Evolutionary conservation across 2,797 vertebrate genomes (phyloP).

Genomic region (Muscicapa comitata): DNA sequence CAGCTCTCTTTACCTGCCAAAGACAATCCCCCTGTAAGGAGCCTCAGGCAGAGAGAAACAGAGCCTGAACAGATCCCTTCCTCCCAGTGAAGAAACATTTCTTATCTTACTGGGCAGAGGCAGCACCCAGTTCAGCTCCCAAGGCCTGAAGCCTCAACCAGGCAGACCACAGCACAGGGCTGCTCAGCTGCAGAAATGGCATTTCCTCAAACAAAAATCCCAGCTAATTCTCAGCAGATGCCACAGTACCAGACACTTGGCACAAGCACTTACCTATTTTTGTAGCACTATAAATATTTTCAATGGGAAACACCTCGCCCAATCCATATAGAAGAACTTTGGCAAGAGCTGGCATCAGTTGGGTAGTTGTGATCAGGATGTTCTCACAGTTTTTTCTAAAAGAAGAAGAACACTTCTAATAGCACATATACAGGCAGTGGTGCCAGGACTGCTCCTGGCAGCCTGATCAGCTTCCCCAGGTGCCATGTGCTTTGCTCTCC

Average conservation of each 20-base stretch:
- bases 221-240: not conserved
- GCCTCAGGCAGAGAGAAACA: not conserved
- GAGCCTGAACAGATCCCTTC: not conserved
- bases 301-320: slow-evolving; percentile 93
- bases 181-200: not conserved
- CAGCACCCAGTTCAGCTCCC: not conserved
- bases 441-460: not conserved
- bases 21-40: not conserved
- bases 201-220: not conserved
- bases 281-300: slow-evolving; percentile 98
- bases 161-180: rapidly evolving
- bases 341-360: slow-evolving; percentile 94
- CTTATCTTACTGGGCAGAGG: not conserved
- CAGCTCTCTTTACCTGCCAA: slow-evolving; percentile 93
- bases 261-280: slow-evolving; percentile 86
- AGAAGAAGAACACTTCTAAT: not conserved
- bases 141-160: not conserved
- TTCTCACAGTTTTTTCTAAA: slow-evolving; percentile 94
- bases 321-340: slow-evolving; percentile 96
- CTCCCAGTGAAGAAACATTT: not conserved
- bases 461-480: not conserved
- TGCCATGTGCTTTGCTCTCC: not conserved
- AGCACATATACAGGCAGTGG: not conserved
- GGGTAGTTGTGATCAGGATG: slow-evolving; percentile 95
- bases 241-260: not conserved